Evolutionary conservation across 2,113 vertebrate species (phyloP).

Genomic region (Laticauda laticaudata): DNA sequence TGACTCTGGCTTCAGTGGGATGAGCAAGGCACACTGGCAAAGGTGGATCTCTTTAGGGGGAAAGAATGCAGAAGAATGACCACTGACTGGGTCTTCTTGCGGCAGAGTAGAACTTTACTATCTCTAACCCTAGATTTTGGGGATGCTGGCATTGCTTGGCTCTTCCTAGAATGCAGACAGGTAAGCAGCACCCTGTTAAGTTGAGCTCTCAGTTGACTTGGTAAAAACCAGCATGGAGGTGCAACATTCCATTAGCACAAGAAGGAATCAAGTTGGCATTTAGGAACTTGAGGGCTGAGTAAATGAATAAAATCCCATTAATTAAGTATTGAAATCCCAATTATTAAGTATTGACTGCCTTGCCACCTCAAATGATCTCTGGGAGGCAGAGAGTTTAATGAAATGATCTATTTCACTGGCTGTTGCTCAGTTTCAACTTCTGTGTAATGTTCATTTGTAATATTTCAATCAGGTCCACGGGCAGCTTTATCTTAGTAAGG

Average conservation of each 20-base stretch:
- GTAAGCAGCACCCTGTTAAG: background rate
- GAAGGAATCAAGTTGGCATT: background rate
- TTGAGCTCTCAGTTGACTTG: background rate
- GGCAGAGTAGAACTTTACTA: background rate
- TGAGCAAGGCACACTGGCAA: background rate
- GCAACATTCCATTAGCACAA: background rate
- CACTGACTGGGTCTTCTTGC: background rate
- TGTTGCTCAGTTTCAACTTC: background rate
- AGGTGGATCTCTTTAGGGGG: background rate
- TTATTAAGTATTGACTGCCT: background rate
- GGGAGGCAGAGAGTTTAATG: background rate
- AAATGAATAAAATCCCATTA: background rate
- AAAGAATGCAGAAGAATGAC: background rate
- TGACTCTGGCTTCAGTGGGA: background rate
- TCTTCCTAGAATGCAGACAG: background rate
- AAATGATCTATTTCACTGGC: background rate
- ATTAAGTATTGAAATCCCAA: too few relatives aligned
- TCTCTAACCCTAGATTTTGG: background rate
- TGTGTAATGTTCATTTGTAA: background rate
- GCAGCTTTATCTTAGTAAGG: background rate
- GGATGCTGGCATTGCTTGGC: background rate
- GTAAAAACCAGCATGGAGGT: background rate
- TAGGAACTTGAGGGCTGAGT: background rate
- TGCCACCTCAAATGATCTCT: background rate
- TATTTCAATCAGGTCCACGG: background rate